These are phyloP conservation scores for Chrysochloris asiatica DNA, from an alignment of 2,113 vertebrate species.

Conservation along the genomic window DNA sequence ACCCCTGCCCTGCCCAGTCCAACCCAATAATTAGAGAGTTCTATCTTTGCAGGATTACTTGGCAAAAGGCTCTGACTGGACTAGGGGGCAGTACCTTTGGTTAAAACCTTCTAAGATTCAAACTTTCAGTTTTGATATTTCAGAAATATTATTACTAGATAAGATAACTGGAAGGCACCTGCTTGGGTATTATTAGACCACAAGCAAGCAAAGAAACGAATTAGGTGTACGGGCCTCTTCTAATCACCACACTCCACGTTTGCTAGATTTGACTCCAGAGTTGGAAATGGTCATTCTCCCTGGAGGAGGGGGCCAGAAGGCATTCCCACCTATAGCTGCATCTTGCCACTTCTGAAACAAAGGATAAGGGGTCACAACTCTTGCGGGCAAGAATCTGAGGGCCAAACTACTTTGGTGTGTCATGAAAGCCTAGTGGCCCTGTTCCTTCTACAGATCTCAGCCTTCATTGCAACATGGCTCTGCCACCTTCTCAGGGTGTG, in stretches of 20 bases:
- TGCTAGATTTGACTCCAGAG: neutral
- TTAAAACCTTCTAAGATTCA: conserved; percentile 16
- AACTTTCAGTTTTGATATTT: conserved; percentile 76
- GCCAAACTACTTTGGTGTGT: neutral
- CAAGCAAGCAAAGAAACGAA: neutral
- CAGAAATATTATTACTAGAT: conserved; percentile 53
- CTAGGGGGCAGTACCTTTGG: neutral
- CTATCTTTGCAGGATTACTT: neutral
- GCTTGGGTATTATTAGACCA: conserved; percentile 77
- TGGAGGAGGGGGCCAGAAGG: neutral
- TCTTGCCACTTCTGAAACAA: neutral
- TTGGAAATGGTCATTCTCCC: neutral
- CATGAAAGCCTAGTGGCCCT: neutral
- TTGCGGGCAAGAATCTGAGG: neutral
- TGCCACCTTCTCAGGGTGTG: neutral
- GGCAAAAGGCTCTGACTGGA: neutral
- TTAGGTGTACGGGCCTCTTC: neutral
- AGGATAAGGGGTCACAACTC: neutral
- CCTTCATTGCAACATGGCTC: neutral
- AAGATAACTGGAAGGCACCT: conserved; percentile 68
- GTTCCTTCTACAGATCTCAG: neutral
- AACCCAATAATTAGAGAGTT: neutral
- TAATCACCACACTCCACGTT: neutral
- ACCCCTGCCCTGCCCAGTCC: too few species aligned
- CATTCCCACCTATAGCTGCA: neutral